These are phyloP conservation scores for Nyctibius bracteatus DNA, from an alignment of 2,113 vertebrate species.

Conservation along the genomic window DNA sequence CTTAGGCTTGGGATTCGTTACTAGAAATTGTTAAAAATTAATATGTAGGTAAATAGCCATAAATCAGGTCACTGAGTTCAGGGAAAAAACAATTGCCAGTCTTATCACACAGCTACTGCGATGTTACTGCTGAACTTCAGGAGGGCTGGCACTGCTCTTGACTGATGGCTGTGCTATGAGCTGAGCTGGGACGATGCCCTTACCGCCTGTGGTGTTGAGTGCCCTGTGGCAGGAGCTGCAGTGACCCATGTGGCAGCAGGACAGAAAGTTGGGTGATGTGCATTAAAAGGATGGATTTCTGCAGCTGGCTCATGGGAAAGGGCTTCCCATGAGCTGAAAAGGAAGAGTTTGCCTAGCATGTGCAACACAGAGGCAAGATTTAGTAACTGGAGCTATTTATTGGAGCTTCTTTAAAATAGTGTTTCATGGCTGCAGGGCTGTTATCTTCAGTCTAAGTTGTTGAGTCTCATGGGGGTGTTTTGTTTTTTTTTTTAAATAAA, in stretches of 20 bases:
- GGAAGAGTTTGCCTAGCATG: not conserved
- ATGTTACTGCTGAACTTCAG: not conserved
- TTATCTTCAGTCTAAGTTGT: conserved; percentile 3
- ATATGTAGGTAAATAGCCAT: not conserved
- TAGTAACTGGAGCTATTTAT: not conserved
- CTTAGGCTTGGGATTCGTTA: not conserved
- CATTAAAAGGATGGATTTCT: not conserved
- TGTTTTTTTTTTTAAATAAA: not conserved
- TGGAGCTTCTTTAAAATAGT: not conserved
- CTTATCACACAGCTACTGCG: not conserved
- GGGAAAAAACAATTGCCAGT: not conserved
- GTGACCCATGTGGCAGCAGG: not conserved
- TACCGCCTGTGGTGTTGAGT: rapidly evolving
- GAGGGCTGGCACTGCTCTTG: not conserved
- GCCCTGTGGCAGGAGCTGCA: not conserved
- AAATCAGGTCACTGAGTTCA: not conserved
- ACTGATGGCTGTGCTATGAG: not conserved
- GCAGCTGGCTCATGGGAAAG: not conserved
- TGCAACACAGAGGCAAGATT: not conserved
- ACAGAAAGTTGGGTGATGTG: not conserved
- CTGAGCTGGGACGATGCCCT: not conserved
- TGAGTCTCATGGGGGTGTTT: not conserved
- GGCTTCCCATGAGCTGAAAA: not conserved
- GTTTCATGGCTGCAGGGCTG: not conserved
- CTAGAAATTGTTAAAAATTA: not conserved